Evolutionary conservation across 2,888 invertebrate genomes (phyloP).

Genomic region (Rhogogaster chlorosoma): DNA sequence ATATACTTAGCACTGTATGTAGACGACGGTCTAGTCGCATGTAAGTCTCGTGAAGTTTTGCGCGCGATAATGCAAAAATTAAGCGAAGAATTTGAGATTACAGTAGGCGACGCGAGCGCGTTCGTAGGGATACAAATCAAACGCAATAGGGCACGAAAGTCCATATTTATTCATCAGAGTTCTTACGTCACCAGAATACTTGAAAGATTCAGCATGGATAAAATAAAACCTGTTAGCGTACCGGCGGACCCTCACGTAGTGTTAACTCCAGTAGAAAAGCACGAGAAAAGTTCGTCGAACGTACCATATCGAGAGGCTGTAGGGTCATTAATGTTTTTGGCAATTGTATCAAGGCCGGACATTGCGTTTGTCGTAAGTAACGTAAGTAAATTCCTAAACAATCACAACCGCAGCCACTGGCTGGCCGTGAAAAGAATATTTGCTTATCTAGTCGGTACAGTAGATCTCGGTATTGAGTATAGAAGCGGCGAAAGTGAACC

Average conservation of each 20-base stretch:
- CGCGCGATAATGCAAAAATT: conserved; percentile 12
- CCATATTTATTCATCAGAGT: conserved; percentile 55
- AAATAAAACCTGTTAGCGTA: conserved; percentile 52
- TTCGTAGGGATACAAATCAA: conserved; percentile 57
- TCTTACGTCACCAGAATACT: conserved; percentile 53
- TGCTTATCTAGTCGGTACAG: conserved; percentile 51
- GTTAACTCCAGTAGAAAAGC: conserved; percentile 50
- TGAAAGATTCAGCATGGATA: conserved; percentile 51
- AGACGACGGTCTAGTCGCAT: not conserved
- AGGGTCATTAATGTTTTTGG: conserved; percentile 57
- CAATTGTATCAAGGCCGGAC: conserved; percentile 52
- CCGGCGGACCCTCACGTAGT: conserved; percentile 56
- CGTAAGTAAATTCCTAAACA: conserved; percentile 53
- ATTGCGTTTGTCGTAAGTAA: conserved; percentile 49
- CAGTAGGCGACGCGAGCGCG: conserved; percentile 49
- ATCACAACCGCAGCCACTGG: conserved; percentile 52
- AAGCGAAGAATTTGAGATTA: conserved; percentile 50
- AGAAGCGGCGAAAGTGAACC: not conserved
- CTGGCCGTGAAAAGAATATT: conserved; percentile 52
- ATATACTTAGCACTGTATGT: conserved; percentile 26
- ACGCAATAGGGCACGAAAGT: conserved; percentile 51
- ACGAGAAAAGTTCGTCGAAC: conserved; percentile 6
- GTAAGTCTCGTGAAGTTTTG: not conserved
- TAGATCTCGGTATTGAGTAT: conserved; percentile 22
- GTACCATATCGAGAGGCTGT: conserved; percentile 60